Conservation (phyloP, 2,888 invertebrate species). For the Hypomecis atomaria region DNA sequence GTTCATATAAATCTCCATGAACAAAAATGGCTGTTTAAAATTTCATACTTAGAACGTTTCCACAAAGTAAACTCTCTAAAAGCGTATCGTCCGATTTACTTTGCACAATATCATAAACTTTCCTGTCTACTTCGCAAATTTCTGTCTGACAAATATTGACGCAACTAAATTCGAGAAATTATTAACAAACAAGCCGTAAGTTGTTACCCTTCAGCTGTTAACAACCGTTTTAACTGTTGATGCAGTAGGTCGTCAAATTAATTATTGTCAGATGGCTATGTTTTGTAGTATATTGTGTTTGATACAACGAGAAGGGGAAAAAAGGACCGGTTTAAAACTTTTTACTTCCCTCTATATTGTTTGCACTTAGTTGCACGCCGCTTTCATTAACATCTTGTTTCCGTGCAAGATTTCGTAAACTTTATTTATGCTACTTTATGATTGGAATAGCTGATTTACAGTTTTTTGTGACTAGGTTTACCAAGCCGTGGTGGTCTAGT, state of each 20-base stretch:
- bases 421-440: no score
- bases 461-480: no score
- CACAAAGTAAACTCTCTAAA: constrained; percentile 7
- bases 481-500: no score
- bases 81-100: constrained; percentile 8
- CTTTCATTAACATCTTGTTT: no score
- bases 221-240: not conserved
- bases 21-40: not conserved
- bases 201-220: constrained; percentile 25
- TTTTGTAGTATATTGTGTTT: no score
- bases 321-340: no score
- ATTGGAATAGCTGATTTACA: no score
- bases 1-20: not conserved
- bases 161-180: constrained; percentile 33
- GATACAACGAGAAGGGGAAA: no score
- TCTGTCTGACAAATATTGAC: constrained; percentile 36
- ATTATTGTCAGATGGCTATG: no score
- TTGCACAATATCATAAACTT: constrained; percentile 15
- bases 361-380: no score
- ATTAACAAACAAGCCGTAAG: constrained; percentile 37
- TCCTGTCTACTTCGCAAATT: constrained; percentile 18
- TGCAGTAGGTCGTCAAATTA: not conserved
- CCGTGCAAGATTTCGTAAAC: no score
- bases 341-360: no score
- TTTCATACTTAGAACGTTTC: constrained; percentile 1